These are phyloP conservation scores for Trissolcus basalis DNA, from an alignment of 1,140 invertebrate genomes.

Conservation along the genomic window DNA sequence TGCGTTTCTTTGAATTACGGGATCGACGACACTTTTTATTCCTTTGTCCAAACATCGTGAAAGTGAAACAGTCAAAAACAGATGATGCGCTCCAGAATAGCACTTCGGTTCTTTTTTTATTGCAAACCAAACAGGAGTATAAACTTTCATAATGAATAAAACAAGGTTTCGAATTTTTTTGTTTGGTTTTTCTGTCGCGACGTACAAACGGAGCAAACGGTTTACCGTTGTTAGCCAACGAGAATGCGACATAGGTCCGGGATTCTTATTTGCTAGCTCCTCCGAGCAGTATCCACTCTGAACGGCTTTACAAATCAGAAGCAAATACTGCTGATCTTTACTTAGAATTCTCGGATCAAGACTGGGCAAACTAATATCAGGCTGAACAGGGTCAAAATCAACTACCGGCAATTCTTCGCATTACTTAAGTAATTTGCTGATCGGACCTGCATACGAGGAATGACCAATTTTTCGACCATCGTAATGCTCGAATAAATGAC, in stretches of 20 bases:
- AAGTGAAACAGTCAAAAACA: conserved; percentile 39
- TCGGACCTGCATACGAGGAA: too few species aligned
- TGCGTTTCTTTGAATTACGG: conserved; percentile 11
- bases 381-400: conserved; percentile 44
- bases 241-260: conserved; percentile 62
- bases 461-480: conserved; percentile 51
- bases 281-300: conserved; percentile 46
- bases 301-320: conserved; percentile 55
- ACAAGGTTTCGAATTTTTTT: conserved; percentile 51
- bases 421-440: too few species aligned
- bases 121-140: conserved; percentile 65
- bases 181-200: conserved; percentile 49
- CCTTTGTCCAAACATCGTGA: conserved; percentile 25
- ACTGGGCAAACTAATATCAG: conserved; percentile 27
- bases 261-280: conserved; percentile 58
- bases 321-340: conserved; percentile 62
- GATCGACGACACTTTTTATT: conserved; percentile 5
- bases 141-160: conserved; percentile 62
- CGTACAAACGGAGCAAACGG: conserved; percentile 58
- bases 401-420: conserved; percentile 46
- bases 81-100: conserved; percentile 52
- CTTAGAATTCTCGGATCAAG: conserved; percentile 47
- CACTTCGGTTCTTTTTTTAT: conserved; percentile 60
- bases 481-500: conserved; percentile 60
- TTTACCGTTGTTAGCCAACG: conserved; percentile 66